These are phyloP conservation scores for Dysmachus trigonus DNA, from an alignment of 2,888 invertebrate species.

Conservation along the genomic window DNA sequence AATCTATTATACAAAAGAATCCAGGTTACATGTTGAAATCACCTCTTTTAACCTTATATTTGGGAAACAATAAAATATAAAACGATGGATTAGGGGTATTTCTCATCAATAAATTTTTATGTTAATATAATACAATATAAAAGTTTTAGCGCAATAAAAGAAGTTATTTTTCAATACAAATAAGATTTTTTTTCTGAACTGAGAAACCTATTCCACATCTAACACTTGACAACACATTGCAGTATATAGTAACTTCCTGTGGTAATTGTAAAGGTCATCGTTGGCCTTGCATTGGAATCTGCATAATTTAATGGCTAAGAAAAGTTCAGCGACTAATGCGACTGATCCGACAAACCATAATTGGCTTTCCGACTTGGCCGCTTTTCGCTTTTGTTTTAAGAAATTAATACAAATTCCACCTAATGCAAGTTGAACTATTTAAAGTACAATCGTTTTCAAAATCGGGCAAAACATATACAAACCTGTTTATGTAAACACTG, in stretches of 20 bases:
- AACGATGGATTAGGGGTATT: not conserved
- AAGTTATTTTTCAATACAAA: not conserved
- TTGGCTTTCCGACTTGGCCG: not conserved
- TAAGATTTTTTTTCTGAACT: not conserved
- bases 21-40: not conserved
- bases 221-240: not conserved
- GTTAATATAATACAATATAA: not conserved
- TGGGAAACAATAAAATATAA: not conserved
- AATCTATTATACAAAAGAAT: not conserved
- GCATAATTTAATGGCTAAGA: not conserved
- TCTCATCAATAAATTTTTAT: not conserved
- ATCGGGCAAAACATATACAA: not conserved
- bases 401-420: not conserved
- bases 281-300: not conserved
- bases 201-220: not conserved
- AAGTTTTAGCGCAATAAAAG: not conserved
- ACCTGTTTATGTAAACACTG: not conserved
- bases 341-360: not conserved
- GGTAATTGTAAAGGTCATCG: not conserved
- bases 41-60: not conserved
- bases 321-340: not conserved
- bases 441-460: not conserved
- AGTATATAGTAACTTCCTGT: not conserved
- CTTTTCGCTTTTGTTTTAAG: not conserved
- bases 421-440: not conserved